phyloP scores from a whole-genome alignment of 2,888 invertebrate genomes.

The Agrotis ipsilon region DNA sequence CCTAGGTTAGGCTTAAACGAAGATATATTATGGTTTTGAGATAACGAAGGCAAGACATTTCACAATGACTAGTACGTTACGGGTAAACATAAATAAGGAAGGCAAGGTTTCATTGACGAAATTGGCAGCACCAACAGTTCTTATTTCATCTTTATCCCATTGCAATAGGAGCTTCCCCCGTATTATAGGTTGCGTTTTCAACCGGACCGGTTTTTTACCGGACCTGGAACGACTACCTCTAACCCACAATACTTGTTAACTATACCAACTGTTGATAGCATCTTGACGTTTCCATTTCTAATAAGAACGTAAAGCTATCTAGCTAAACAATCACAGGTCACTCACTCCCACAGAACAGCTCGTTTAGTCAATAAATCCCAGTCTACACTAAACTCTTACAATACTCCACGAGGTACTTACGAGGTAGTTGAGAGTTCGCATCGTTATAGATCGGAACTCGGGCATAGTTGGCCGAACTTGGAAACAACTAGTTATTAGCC shows the following conservation, averaged over 20 bases:
- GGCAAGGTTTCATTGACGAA: not conserved
- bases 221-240: too few relatives aligned
- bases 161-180: too few relatives aligned
- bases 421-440: constrained; percentile 32
- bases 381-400: constrained; percentile 9
- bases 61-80: not conserved
- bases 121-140: too few relatives aligned
- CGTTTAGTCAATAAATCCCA: not conserved
- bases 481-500: constrained; percentile 45
- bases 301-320: not conserved
- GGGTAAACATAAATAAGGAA: not conserved
- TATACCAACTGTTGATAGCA: not conserved
- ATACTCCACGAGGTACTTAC: constrained; percentile 34
- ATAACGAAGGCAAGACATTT: not conserved
- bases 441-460: constrained; percentile 30
- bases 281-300: not conserved
- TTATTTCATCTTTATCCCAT: too few relatives aligned
- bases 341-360: not conserved
- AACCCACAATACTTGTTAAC: too few relatives aligned
- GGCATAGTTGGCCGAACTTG: constrained; percentile 43
- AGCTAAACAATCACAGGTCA: not conserved
- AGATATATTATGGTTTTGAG: not conserved
- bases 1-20: not conserved
- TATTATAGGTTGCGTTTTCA: too few relatives aligned
- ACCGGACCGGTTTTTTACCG: too few relatives aligned